A percentile compares a stretch with the other conserved stretches of the same genome.
Evolutionary conservation across 2,888 invertebrate genomes (phyloP).

Genomic region (Perithous albicinctus): DNA sequence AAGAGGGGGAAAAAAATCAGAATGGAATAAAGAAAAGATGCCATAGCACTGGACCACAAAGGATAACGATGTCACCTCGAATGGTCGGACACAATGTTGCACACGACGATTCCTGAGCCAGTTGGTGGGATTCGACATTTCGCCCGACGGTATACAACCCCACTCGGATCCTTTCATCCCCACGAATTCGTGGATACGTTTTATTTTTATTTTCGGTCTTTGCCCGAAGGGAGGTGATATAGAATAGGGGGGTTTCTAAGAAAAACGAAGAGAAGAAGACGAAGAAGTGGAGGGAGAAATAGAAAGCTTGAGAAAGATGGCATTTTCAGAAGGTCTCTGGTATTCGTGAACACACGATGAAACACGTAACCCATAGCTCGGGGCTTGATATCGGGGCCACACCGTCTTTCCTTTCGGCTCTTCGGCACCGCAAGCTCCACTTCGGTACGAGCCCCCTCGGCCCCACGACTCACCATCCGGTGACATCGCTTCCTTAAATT

Average conservation of each 20-base stretch:
- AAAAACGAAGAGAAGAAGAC: neutral
- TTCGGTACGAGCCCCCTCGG: constrained; percentile 49
- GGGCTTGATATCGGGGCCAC: constrained; percentile 65
- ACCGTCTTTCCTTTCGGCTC: constrained; percentile 55
- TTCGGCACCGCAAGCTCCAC: constrained; percentile 38
- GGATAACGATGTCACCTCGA: constrained; percentile 50
- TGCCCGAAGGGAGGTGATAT: constrained; percentile 30
- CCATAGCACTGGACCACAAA: constrained; percentile 38
- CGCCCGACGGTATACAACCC: neutral
- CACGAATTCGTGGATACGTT: constrained; percentile 15
- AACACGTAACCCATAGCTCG: constrained; percentile 67
- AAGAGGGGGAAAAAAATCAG: constrained; percentile 20
- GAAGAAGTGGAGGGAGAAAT: neutral
- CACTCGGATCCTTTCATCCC: constrained; percentile 23
- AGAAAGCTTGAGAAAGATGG: constrained; percentile 38
- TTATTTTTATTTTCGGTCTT: constrained; percentile 57
- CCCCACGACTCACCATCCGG: constrained; percentile 12
- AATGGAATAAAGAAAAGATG: constrained; percentile 22
- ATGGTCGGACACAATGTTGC: constrained; percentile 25
- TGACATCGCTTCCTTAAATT: constrained; percentile 52
- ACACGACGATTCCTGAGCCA: neutral
- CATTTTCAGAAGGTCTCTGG: constrained; percentile 50
- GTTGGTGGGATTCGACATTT: neutral
- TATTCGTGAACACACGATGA: constrained; percentile 36
- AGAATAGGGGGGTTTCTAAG: neutral